phyloP scores from a whole-genome alignment of 2,113 vertebrate species.

The Neoarius graeffei region DNA sequence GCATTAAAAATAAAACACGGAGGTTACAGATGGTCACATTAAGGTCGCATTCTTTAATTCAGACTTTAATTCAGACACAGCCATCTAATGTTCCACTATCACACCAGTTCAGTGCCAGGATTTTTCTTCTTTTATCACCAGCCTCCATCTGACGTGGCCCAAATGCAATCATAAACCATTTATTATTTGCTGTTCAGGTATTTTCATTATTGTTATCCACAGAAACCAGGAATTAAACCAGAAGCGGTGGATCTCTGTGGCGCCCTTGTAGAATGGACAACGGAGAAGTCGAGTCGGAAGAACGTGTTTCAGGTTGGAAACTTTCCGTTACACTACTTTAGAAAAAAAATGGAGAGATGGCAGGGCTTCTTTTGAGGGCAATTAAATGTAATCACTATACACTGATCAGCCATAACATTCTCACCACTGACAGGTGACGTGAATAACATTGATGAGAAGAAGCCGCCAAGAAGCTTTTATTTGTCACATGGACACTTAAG shows the following conservation, averaged over 20 bases:
- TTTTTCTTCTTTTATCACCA: background rate
- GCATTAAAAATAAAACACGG: background rate
- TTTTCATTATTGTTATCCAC: constrained; percentile 10
- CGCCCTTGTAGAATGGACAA: constrained; percentile 82
- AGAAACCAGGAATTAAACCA: constrained; percentile 80
- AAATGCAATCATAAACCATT: background rate
- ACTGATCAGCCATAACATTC: too few species aligned
- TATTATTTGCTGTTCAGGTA: background rate
- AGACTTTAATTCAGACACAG: background rate
- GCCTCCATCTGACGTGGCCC: background rate
- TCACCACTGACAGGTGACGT: too few species aligned
- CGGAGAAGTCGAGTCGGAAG: constrained; percentile 86
- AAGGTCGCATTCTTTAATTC: background rate
- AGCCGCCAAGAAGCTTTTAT: too few species aligned
- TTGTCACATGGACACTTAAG: too few species aligned
- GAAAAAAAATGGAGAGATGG: background rate
- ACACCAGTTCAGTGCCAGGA: background rate
- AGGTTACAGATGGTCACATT: constrained; percentile 1
- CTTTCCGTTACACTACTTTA: background rate
- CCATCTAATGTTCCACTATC: background rate
- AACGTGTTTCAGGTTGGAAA: constrained; percentile 84
- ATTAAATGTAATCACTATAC: background rate
- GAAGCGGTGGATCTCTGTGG: constrained; percentile 82
- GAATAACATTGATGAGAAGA: too few species aligned
- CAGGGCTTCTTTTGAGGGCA: background rate